Base-by-base conservation (phyloP, 2,113 vertebrate genomes). In the Microcebus jonahi region DNA sequence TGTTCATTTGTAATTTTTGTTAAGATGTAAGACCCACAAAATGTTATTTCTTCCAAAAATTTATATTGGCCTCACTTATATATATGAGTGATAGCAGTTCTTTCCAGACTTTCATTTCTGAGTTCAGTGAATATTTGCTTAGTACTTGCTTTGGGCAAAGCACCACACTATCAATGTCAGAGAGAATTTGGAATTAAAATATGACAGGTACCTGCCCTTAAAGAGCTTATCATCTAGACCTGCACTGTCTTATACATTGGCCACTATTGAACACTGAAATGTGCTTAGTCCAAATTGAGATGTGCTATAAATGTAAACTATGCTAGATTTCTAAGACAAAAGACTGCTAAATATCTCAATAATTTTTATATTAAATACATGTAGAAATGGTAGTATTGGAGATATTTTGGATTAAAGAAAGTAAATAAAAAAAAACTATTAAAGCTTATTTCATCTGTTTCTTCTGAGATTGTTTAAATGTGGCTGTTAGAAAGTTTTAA, bases 1-100 rank as follows among this genome's bases (percentile, higher is more conserved):
- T 79, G 39, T 39, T 84, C 45, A 53, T 27, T 88, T 91, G n/a
- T 67, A 70, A 57, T 45, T 68, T 94, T 85, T 95, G 73, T 95
- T 67, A 27, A 94, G 87, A 21, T 79, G 0, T 79, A 91, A 97
- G 68, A 83, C 31, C 50, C 34, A 68, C 53, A 61, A 94, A 89
- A 63, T 88, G 75, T 73, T 45, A 53, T 76, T 91, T 84, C 27
- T 96, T 65, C 4, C 13, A 53, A 57, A 53, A 79, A 95, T n/a
- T 15, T 18, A 5, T 29, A 39, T 48, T 76, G 61, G 17, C 61
- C 31, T 79, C 80, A 29, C 48, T 73, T 80, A 20, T 21, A 8
- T 81, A 63, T 55, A 1, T 81, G 53, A 75, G 48, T 45, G n/a
- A 45, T 57, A 50, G n/a, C 13, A 14, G 57, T 29, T 80, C 77